phyloP scores from a whole-genome alignment of 2,113 vertebrate genomes.

The Sturnira hondurensis region DNA sequence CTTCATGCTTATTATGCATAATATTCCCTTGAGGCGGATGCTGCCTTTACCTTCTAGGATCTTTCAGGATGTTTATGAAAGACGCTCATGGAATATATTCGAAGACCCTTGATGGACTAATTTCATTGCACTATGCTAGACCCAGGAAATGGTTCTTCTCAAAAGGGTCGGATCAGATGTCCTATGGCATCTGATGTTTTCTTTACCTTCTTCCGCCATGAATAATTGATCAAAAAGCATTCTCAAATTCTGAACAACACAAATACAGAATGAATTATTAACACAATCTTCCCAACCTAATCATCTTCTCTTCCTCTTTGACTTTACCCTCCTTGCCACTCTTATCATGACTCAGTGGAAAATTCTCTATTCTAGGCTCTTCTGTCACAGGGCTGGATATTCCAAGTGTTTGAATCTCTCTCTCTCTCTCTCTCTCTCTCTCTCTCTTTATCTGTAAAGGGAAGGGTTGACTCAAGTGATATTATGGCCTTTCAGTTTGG shows the following conservation, averaged over 20 bases:
- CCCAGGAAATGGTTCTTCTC: slow-evolving; percentile 48
- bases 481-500: background rate
- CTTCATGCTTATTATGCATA: background rate
- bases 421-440: background rate
- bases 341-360: slow-evolving; percentile 40
- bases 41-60: background rate
- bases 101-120: background rate
- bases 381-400: background rate
- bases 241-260: slow-evolving; percentile 68
- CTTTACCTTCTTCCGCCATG: slow-evolving; percentile 61
- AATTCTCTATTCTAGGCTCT: background rate
- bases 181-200: slow-evolving; percentile 23
- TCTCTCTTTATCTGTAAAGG: background rate
- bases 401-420: background rate
- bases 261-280: slow-evolving; percentile 75
- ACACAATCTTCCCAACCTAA: slow-evolving; percentile 39
- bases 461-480: background rate
- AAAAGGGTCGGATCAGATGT: slow-evolving; percentile 33
- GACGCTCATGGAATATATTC: background rate
- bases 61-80: background rate
- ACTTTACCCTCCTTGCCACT: background rate
- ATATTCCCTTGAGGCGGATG: background rate
- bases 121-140: background rate
- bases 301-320: slow-evolving; percentile 27
- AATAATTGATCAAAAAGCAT: slow-evolving; percentile 73